Conservation (phyloP, 2,888 invertebrate genomes). For the Chrysina gloriosa region DNA sequence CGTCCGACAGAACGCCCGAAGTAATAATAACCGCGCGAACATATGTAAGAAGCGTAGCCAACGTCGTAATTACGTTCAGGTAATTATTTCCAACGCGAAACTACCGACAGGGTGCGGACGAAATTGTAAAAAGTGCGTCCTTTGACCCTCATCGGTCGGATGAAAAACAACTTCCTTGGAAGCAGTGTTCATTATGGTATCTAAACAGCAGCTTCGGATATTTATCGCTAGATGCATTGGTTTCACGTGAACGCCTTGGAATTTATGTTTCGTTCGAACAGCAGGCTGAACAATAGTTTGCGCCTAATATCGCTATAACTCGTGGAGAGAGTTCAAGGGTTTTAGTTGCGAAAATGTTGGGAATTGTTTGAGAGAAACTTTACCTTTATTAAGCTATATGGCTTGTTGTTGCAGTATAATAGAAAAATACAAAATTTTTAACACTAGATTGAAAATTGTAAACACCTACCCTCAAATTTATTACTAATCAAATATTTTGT, state of each 20-base stretch:
- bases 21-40: background rate
- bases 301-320: background rate
- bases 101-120: background rate
- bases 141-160: slow-evolving; percentile 16
- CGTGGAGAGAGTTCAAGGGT: slow-evolving; percentile 4
- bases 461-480: too few species aligned
- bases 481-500: too few species aligned
- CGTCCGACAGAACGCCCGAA: slow-evolving; percentile 8
- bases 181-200: slow-evolving; percentile 26
- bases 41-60: background rate
- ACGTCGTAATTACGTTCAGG: slow-evolving; percentile 8
- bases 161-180: slow-evolving; percentile 26
- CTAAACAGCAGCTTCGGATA: slow-evolving; percentile 21
- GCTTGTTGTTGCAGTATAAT: too few species aligned
- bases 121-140: slow-evolving; percentile 10
- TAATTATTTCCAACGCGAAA: slow-evolving; percentile 12
- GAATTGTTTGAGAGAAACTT: too few species aligned
- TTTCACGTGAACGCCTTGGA: slow-evolving; percentile 1
- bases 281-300: background rate
- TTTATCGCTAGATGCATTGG: slow-evolving; percentile 18
- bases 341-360: too few species aligned
- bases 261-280: background rate
- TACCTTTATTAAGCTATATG: too few species aligned
- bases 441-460: too few species aligned
- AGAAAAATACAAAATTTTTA: too few species aligned